Evolutionary conservation across 2,797 vertebrate genomes (phyloP).

Genomic region (Lutjanus argentimaculatus): DNA sequence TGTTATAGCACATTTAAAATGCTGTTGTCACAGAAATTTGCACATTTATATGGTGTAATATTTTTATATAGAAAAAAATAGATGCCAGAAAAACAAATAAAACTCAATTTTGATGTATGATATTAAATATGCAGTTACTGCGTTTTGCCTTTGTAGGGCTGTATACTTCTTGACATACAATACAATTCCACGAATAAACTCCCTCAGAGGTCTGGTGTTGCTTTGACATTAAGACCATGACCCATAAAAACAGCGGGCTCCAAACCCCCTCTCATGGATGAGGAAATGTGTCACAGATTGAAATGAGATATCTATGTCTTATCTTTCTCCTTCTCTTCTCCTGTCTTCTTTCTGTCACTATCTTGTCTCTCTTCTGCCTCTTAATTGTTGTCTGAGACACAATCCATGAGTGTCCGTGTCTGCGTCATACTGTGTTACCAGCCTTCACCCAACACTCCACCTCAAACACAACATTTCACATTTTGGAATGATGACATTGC

Average conservation of each 20-base stretch:
- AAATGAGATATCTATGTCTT: conserved; percentile 74
- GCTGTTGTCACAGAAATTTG: background rate
- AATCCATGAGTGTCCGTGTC: conserved; percentile 84
- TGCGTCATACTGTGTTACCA: conserved; percentile 72
- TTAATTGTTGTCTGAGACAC: conserved; percentile 82
- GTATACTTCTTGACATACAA: conserved; percentile 38
- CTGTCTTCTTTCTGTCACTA: conserved; percentile 65
- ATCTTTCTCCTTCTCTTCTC: conserved; percentile 45
- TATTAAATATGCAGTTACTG: conserved; percentile 7
- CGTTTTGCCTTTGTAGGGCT: conserved; percentile 8
- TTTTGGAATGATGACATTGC: conserved; percentile 85
- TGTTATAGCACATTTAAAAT: background rate
- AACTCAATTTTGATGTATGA: background rate
- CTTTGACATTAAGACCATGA: conserved; percentile 79
- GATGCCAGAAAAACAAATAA: background rate
- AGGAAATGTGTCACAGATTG: conserved; percentile 76
- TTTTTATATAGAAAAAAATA: background rate
- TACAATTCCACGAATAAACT: conserved; percentile 66
- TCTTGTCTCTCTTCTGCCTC: conserved; percentile 69
- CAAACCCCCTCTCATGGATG: conserved; percentile 82
- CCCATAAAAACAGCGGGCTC: conserved; percentile 71
- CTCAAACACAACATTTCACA: conserved; percentile 83
- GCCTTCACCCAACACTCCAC: conserved; percentile 79
- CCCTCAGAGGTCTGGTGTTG: conserved; percentile 77
- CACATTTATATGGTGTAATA: background rate